A percentile compares a stretch with the other conserved stretches of the same genome.
phyloP scores from a whole-genome alignment of 1,140 invertebrate genomes.

The Sitobion miscanthi region DNA sequence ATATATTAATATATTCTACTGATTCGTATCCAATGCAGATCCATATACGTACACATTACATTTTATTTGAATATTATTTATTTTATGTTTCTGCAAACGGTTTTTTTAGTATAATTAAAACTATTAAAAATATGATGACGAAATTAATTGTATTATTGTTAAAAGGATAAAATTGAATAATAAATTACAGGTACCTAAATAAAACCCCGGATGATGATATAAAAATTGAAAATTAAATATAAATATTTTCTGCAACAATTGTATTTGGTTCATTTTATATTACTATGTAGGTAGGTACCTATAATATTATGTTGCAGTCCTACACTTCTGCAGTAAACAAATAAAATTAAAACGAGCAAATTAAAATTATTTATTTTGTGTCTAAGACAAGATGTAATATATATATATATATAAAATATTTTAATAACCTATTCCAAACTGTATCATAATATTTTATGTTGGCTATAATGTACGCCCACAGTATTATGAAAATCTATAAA shows the following conservation, averaged over 20 bases:
- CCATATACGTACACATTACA: neutral
- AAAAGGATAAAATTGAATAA: neutral
- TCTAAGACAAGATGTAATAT: neutral
- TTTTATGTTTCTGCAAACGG: neutral
- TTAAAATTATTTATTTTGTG: neutral
- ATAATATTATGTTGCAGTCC: neutral
- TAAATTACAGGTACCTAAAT: neutral
- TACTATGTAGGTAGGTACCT: neutral
- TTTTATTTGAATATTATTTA: neutral
- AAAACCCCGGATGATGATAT: neutral
- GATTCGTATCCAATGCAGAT: neutral
- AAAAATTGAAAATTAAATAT: neutral
- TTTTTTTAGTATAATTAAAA: neutral
- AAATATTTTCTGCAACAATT: neutral
- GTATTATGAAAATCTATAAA: neutral
- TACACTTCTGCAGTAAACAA: neutral
- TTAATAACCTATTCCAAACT: slow-evolving; percentile 10
- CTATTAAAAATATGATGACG: neutral
- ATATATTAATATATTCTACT: neutral
- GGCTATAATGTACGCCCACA: neutral
- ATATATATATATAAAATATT: neutral
- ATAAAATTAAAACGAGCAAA: neutral
- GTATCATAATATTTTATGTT: neutral
- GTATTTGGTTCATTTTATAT: neutral
- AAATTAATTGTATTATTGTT: neutral